Evolutionary conservation across 2,888 invertebrate species (phyloP).

Genomic region (Schizotus pectinicornis): DNA sequence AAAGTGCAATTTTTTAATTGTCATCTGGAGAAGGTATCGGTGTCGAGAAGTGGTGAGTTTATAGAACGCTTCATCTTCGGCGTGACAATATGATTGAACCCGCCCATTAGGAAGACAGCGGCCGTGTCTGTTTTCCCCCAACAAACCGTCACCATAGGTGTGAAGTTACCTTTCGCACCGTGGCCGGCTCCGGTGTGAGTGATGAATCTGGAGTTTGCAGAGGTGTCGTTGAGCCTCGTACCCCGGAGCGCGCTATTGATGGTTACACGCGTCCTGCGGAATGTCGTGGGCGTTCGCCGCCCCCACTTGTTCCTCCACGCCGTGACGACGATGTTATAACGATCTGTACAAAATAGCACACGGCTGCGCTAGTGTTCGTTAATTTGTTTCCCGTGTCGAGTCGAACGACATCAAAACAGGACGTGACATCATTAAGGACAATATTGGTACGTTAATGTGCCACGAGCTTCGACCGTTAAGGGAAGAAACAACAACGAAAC

Average conservation of each 20-base stretch:
- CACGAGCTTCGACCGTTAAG: slow-evolving; percentile 4
- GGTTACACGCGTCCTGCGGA: slow-evolving; percentile 38
- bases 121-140: background rate
- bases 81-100: no score
- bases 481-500: background rate
- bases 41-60: no score
- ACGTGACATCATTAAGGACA: slow-evolving; percentile 30
- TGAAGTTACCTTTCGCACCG: background rate
- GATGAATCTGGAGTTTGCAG: slow-evolving; percentile 27
- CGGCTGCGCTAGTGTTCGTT: slow-evolving; percentile 34
- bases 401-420: slow-evolving; percentile 30
- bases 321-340: slow-evolving; percentile 32
- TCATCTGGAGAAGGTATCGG: no score
- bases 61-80: no score
- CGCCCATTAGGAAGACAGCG: no score
- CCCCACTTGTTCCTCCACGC: slow-evolving; percentile 30
- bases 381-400: slow-evolving; percentile 40
- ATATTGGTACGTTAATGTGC: slow-evolving; percentile 22
- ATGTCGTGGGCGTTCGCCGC: slow-evolving; percentile 38
- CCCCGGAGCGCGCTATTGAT: slow-evolving; percentile 38
- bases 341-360: slow-evolving; percentile 38
- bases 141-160: slow-evolving; percentile 6
- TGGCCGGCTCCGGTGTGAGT: slow-evolving; percentile 9
- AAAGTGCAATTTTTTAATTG: no score
- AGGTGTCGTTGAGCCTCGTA: slow-evolving; percentile 32